A percentile compares a stretch with the other conserved stretches of the same genome.
phyloP scores from a whole-genome alignment of 2,888 invertebrate genomes.

The Anorthoa munda region DNA sequence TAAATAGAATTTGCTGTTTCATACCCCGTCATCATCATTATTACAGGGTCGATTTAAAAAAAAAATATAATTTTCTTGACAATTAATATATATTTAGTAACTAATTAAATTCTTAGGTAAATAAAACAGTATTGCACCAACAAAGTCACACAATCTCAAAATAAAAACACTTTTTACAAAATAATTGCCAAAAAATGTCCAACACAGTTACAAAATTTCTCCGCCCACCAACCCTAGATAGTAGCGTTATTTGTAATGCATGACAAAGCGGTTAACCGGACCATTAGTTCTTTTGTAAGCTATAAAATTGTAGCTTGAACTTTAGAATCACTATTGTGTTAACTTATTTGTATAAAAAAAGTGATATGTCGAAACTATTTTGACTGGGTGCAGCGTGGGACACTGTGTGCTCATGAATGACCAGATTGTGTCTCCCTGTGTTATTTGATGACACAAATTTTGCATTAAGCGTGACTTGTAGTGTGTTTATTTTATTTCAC shows the following conservation, averaged over 20 bases:
- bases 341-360: slow-evolving; percentile 51
- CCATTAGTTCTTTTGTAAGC: slow-evolving; percentile 84
- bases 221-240: slow-evolving; percentile 58
- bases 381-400: slow-evolving; percentile 74
- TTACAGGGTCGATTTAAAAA: no score
- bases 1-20: no score
- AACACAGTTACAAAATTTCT: slow-evolving; percentile 45
- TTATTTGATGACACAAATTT: slow-evolving; percentile 58
- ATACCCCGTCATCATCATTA: no score
- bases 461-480: slow-evolving; percentile 30
- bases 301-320: slow-evolving; percentile 68
- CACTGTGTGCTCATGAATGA: slow-evolving; percentile 36
- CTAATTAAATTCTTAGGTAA: not conserved
- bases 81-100: not conserved
- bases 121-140: not conserved
- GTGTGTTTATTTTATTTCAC: slow-evolving; percentile 15
- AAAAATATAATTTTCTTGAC: no score
- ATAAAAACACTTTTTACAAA: slow-evolving; percentile 44
- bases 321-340: slow-evolving; percentile 61
- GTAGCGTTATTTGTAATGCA: slow-evolving; percentile 75
- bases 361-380: slow-evolving; percentile 71
- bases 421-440: slow-evolving; percentile 33
- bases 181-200: slow-evolving; percentile 44
- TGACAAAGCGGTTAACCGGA: slow-evolving; percentile 84
- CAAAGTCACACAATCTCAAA: not conserved